A percentile compares a stretch with the other conserved stretches of the same genome.
phyloP scores from a whole-genome alignment of 2,888 invertebrate species.

The Thecocarcelia acutangulata region DNA sequence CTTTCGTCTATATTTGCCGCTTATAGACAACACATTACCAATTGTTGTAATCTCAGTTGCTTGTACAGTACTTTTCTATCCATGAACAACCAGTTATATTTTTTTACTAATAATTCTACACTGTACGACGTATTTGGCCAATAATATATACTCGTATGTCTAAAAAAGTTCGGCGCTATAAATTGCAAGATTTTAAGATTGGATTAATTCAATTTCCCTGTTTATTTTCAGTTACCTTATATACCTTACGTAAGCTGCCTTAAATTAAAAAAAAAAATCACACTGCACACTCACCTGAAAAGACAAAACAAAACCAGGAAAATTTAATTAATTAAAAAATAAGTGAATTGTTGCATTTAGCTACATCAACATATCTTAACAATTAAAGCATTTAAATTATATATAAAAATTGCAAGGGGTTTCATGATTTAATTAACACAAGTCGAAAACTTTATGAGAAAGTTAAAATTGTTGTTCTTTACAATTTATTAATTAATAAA shows the following conservation, averaged over 20 bases:
- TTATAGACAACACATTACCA: too few relatives aligned
- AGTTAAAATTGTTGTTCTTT: conserved; percentile 51
- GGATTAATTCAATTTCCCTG: too few relatives aligned
- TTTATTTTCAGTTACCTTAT: not conserved
- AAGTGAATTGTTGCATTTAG: conserved; percentile 6
- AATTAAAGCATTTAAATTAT: conserved; percentile 49
- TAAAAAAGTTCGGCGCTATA: too few relatives aligned
- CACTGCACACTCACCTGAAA: conserved; percentile 42
- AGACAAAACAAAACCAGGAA: not conserved
- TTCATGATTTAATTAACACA: conserved; percentile 41
- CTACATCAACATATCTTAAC: conserved; percentile 5
- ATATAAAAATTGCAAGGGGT: conserved; percentile 52
- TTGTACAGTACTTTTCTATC: too few relatives aligned
- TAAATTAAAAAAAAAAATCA: not conserved
- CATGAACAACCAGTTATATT: too few relatives aligned
- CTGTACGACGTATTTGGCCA: too few relatives aligned
- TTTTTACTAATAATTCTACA: too few relatives aligned
- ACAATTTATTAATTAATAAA: conserved; percentile 71
- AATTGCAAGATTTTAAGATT: too few relatives aligned
- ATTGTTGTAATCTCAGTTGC: too few relatives aligned
- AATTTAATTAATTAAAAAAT: conserved; percentile 6
- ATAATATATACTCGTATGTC: too few relatives aligned
- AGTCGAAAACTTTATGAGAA: not conserved
- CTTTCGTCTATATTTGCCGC: too few relatives aligned
- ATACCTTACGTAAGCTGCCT: not conserved